Base-by-base conservation (phyloP, 2,888 invertebrate species). In the Zaprionus lineosus region DNA sequence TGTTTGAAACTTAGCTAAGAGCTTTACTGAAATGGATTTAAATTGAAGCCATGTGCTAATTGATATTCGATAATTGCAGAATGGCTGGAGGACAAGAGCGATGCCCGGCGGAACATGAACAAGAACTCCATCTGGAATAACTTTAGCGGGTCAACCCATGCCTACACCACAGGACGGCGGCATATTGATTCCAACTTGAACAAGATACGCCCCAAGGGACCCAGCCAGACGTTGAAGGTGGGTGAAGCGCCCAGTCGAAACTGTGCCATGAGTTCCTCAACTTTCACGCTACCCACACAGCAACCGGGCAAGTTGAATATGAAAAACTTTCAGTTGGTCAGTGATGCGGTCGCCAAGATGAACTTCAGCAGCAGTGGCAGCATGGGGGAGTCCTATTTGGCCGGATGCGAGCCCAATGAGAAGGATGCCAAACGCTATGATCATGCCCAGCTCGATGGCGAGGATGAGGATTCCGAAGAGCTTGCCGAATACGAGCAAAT, bases 301-400 rank as follows among this genome's bases (percentile, higher is more conserved):
- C 96, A 96, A 93, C 96, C 97, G 9, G 97, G 97, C 55, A 96
- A 96, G 91, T 91, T 97, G 87, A 96, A 97, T 88, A 91, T 96
- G 92, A 96, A 95, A 90, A 96, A 96, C 89, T 97, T 95, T 89
- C 94, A 95, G 40, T 93, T 96, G 90, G 96, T 97, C 59, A 96
- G 96, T 81, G 96, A 97, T 88, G 96, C 96, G 3, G 93, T 97
- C 73, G 92, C 92, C 90, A 91, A 93, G 91, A 91, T 93, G 93
- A 92, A 94, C 91, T 92, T 93, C 91, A 84, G 63, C 34, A 60
- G 72, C 57, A 71, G 65, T 28, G 84, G 78, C 58, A 82, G 78
- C 74, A 78, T 84, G 78, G 89, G 85, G 48, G 90, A 90, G 68
- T 70, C 87, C 31, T 87, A 78, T 77, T 41, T 87, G 52, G 74